Conservation (phyloP, 1,140 invertebrate species). For the Daktulosphaira vitifoliae region DNA sequence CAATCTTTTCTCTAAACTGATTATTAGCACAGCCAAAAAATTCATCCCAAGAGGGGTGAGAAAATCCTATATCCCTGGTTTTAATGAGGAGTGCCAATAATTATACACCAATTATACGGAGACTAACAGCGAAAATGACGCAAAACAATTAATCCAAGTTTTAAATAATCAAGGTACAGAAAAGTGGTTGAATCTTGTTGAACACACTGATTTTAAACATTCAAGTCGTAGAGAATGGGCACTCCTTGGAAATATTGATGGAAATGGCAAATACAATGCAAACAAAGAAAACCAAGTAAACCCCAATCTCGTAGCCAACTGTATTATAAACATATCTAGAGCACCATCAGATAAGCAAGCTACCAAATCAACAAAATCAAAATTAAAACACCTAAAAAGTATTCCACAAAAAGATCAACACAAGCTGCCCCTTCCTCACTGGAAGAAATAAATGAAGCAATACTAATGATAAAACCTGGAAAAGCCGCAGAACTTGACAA, state of each 20-base stretch:
- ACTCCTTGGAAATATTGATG: conserved; percentile 2
- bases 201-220: conserved; percentile 5
- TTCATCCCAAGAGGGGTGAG: not conserved
- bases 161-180: conserved; percentile 3
- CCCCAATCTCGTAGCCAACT: conserved; percentile 23
- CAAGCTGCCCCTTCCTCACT: not conserved
- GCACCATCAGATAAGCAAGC: not conserved
- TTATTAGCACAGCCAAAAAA: conserved; percentile 7
- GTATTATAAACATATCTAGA: conserved; percentile 14
- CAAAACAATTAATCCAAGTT: not conserved
- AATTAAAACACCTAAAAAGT: not conserved
- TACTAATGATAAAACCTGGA: conserved; percentile 16
- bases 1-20: conserved; percentile 5
- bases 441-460: conserved; percentile 18
- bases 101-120: not conserved
- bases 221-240: conserved; percentile 10
- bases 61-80: conserved; percentile 15
- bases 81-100: conserved; percentile 3
- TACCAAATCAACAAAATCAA: not conserved
- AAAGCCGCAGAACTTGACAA: conserved; percentile 32
- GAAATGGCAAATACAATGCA: conserved; percentile 3
- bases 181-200: conserved; percentile 5
- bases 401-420: not conserved
- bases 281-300: conserved; percentile 10
- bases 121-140: not conserved